phyloP scores from a whole-genome alignment of 2,797 vertebrate species.

The Sebastes vulpes region DNA sequence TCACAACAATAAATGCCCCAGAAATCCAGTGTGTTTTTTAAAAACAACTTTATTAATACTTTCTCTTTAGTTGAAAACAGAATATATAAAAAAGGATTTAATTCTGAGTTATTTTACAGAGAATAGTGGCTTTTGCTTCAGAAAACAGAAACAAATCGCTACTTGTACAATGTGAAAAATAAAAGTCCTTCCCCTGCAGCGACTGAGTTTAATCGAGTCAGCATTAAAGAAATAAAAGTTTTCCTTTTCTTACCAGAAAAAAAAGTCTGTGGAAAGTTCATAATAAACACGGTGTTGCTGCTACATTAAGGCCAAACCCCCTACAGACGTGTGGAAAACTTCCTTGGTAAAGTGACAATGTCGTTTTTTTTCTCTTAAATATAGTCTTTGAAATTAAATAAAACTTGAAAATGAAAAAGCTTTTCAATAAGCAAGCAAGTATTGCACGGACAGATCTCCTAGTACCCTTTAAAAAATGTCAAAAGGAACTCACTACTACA shows the following conservation, averaged over 20 bases:
- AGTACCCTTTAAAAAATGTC: slow-evolving; percentile 82
- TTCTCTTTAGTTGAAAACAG: slow-evolving; percentile 79
- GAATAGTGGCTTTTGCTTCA: slow-evolving; percentile 91
- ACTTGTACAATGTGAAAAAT: slow-evolving; percentile 92
- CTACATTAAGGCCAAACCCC: slow-evolving; percentile 95
- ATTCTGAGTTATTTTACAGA: slow-evolving; percentile 86
- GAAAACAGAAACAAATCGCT: slow-evolving; percentile 95
- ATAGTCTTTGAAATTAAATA: slow-evolving; percentile 79
- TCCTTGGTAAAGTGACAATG: slow-evolving; percentile 97
- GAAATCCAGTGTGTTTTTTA: slow-evolving; percentile 32
- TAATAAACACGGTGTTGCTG: slow-evolving; percentile 90
- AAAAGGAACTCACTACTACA: slow-evolving; percentile 81
- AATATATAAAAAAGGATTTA: slow-evolving; percentile 71
- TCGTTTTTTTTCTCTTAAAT: slow-evolving; percentile 62
- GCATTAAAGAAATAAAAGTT: slow-evolving; percentile 85
- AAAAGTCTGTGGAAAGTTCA: slow-evolving; percentile 91
- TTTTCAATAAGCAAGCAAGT: slow-evolving; percentile 88
- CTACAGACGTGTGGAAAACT: slow-evolving; percentile 89
- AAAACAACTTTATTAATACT: slow-evolving; percentile 87
- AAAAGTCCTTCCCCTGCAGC: slow-evolving; percentile 87
- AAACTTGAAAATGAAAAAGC: slow-evolving; percentile 77
- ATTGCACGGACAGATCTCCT: slow-evolving; percentile 92
- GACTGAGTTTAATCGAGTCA: slow-evolving; percentile 89
- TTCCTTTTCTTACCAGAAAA: slow-evolving; percentile 82
- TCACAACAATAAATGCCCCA: background rate